These are phyloP conservation scores for Bombylius discolor DNA, from an alignment of 2,888 invertebrate species.

Conservation along the genomic window DNA sequence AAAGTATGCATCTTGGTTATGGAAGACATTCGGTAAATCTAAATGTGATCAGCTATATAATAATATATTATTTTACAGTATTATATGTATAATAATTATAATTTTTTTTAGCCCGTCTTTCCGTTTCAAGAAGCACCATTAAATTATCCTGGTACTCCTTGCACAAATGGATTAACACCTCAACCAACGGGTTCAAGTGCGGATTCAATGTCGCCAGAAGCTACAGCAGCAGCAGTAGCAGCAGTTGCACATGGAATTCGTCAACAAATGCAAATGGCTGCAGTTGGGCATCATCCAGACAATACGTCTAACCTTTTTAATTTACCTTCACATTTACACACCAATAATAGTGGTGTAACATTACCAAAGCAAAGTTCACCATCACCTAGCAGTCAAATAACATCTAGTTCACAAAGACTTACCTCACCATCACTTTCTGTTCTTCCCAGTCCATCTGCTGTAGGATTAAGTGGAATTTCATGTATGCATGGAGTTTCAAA, in stretches of 20 bases:
- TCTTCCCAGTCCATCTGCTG: constrained; percentile 21
- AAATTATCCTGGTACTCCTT: constrained; percentile 44
- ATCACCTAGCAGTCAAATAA: constrained; percentile 31
- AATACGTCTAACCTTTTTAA: constrained; percentile 40
- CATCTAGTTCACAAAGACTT: constrained; percentile 14
- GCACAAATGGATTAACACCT: constrained; percentile 44
- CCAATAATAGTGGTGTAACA: constrained; percentile 20
- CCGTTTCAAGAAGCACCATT: constrained; percentile 50
- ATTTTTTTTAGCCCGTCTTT: constrained; percentile 36
- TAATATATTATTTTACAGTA: not conserved
- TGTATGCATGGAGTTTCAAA: constrained; percentile 19
- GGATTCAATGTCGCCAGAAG: constrained; percentile 46
- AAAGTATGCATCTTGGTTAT: constrained; percentile 44
- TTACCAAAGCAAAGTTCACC: constrained; percentile 36
- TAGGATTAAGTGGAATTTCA: constrained; percentile 19
- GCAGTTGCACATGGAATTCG: constrained; percentile 74
- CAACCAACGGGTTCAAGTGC: constrained; percentile 40
- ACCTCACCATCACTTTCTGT: constrained; percentile 12
- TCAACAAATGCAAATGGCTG: constrained; percentile 65
- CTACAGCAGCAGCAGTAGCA: constrained; percentile 73
- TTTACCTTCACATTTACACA: constrained; percentile 27
- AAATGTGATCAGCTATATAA: not conserved
- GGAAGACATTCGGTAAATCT: constrained; percentile 47
- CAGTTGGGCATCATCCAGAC: constrained; percentile 42
- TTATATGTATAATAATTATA: constrained; percentile 5